Evolutionary conservation across 1,140 invertebrate genomes (phyloP), one percentile per base, ranked within the genome.

Genomic region (Dryas iulia): DNA sequence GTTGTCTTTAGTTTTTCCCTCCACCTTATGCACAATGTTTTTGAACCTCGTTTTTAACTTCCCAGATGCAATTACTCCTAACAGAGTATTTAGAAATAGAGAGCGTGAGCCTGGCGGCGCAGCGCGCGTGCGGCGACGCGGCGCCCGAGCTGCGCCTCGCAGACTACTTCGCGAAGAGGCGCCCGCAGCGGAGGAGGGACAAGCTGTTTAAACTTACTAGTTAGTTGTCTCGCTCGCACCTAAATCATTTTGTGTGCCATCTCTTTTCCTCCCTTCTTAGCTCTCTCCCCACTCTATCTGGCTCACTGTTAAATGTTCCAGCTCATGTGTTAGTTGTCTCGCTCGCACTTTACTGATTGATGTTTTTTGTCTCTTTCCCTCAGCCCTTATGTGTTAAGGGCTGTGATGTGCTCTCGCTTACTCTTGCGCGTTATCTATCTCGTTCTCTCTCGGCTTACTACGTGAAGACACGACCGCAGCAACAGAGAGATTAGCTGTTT

Each of bases 11-110:
- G n/a, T n/a, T n/a, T n/a, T n/a, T n/a, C n/a, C n/a, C n/a, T n/a
- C n/a, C n/a, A n/a, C n/a, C n/a, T n/a, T n/a, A n/a, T n/a, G n/a
- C n/a, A n/a, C n/a, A n/a, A n/a, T n/a, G n/a, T n/a, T n/a, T n/a
- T n/a, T n/a, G 26, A 3, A 28, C 3, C 26, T 28, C 6, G 3
- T 28, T 28, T 6, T 28, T 6, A 2, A 28, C 6, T 28, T 2
- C 14, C 1, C 79, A 98, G 97, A 84, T 98, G 39, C 96, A 96
- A 90, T 91, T 95, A 18, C 88, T 97, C 26, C 87, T 97, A 14
- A 96, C 95, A 33, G 96, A 97, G 78, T 98, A 98, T 91, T 89
- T 98, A 65, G 96, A 97, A 84, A 95, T 97, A 24, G 86, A 88
- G 72, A 86, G 84, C 56, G 84, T 88, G 59, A 81, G 63, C 28